Base-by-base conservation (phyloP, 2,888 invertebrate genomes). In the Plebejus melissa region DNA sequence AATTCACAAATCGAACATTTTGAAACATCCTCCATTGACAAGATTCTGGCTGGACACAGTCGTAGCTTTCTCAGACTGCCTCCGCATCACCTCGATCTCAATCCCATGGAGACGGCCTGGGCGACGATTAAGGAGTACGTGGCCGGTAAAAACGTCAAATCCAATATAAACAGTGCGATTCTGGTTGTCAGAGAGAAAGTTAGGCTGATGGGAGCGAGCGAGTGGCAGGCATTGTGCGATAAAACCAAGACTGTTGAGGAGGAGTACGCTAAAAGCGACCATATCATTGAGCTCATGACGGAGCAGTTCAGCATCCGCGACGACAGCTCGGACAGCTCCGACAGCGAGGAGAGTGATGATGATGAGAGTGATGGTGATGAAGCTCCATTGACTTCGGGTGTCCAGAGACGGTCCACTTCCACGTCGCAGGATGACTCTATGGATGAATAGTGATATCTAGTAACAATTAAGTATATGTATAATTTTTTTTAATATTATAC, bases 1-100 rank as follows among this genome's bases (percentile, higher is more conserved):
- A 54, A 16, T 54, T 54, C 54, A 13, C 75, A 80, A 81, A 77
- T 54, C 16, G 79, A 77, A 9, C 77, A 50, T 69, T 78, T 76
- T 46, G 79, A 79, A 76, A 79, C 16, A 70, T 80, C 70, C 28
- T 36, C 36, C 7, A 80, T 82, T 22, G 80, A 80, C 69, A 36
- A 69, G 60, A 78, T 82, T 4, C 60, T 82, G 28, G 22, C 54
- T 6, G 78, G 80, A 76, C 6, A 78, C 7, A 57, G 74, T 54
- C 78, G 81, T 36, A 9, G 41, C 4, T 77, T 81, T 7, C 76
- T 82, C 3, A 50, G 80, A 7, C 65, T 82, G 22, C 83, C 82
- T 6, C 81, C 81, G 7, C 80, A 81, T 71, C 82, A 83, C 69
- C 80, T 80, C 11, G 81, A 82, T 28, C 76, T 82, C 6, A 81